A percentile compares a stretch with the other conserved stretches of the same genome.
phyloP scores from a whole-genome alignment of 1,140 invertebrate species.

The Tigriopus japonicus region DNA sequence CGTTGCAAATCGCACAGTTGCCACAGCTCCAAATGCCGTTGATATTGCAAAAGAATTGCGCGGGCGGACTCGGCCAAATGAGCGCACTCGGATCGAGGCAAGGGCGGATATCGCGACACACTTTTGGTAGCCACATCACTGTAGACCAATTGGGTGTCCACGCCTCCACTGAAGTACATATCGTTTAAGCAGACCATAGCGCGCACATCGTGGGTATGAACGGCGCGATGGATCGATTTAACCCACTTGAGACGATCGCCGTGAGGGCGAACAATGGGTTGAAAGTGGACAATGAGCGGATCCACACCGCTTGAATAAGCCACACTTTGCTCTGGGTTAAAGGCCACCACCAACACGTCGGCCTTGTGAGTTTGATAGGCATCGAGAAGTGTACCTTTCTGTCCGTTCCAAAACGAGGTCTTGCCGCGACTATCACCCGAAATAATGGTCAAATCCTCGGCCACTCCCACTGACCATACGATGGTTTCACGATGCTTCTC shows the following conservation, averaged over 20 bases:
- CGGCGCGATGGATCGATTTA: not conserved
- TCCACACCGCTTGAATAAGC: conserved; percentile 6
- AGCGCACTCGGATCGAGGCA: not conserved
- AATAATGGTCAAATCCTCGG: not conserved
- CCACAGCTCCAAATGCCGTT: not conserved
- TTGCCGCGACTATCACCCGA: conserved; percentile 9
- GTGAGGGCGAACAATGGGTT: not conserved
- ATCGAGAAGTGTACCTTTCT: conserved; percentile 9
- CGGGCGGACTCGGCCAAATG: not conserved
- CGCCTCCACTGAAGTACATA: not conserved
- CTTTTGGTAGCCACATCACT: not conserved
- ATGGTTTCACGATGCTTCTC: not conserved
- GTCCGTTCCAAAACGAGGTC: conserved; percentile 13
- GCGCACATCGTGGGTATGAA: conserved; percentile 1
- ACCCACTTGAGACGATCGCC: conserved; percentile 3
- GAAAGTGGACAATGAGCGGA: conserved; percentile 10
- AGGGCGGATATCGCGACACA: not conserved
- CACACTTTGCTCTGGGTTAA: not conserved
- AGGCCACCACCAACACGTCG: not conserved
- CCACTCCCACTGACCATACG: conserved; percentile 1
- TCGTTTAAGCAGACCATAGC: not conserved
- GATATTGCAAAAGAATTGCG: not conserved
- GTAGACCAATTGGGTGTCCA: not conserved
- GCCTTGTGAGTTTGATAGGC: conserved; percentile 10
- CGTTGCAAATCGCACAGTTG: not conserved